Percentiles rank a stretch among this genome's conserved stretches.
These are phyloP conservation scores for Sebastes vulpes DNA, from an alignment of 2,797 vertebrate species.

Conservation along the genomic window DNA sequence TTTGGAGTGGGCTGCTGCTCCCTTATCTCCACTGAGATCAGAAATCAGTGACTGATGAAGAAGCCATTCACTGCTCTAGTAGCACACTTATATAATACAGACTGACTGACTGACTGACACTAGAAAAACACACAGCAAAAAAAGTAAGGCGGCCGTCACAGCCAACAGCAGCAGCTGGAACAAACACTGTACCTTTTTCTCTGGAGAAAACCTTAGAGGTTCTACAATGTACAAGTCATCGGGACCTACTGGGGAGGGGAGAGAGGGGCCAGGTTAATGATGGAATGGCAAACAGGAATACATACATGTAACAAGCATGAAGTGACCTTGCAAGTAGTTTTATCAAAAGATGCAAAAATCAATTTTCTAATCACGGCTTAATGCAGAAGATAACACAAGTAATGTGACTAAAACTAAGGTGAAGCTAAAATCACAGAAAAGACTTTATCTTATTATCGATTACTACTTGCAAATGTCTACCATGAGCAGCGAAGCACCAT, in stretches of 20 bases:
- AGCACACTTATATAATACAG: conserved; percentile 24
- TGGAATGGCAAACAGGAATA: conserved; percentile 83
- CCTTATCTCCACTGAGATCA: conserved; percentile 15
- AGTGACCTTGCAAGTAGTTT: conserved; percentile 84
- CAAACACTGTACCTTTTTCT: conserved; percentile 95
- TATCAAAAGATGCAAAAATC: conserved; percentile 13
- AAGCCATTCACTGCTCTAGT: conserved; percentile 16
- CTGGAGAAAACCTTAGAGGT: conserved; percentile 98
- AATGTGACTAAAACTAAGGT: neutral
- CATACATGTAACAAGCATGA: conserved; percentile 85
- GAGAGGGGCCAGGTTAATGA: conserved; percentile 85
- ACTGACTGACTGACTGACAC: conserved; percentile 43
- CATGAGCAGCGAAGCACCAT: conserved; percentile 75
- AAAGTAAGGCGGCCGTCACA: conserved; percentile 56
- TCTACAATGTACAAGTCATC: conserved; percentile 99
- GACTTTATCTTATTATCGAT: conserved; percentile 4
- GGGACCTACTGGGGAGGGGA: conserved; percentile 91
- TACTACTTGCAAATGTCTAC: conserved; percentile 86
- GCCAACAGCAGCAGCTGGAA: conserved; percentile 72
- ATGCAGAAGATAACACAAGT: neutral
- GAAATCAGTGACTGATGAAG: conserved; percentile 13
- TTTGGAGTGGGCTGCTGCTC: conserved; percentile 6
- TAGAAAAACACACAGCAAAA: conserved; percentile 64
- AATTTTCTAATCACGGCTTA: neutral
- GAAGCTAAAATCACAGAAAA: conserved; percentile 6